These are phyloP conservation scores for Selenia dentaria DNA, from an alignment of 2,888 invertebrate species.

Conservation along the genomic window DNA sequence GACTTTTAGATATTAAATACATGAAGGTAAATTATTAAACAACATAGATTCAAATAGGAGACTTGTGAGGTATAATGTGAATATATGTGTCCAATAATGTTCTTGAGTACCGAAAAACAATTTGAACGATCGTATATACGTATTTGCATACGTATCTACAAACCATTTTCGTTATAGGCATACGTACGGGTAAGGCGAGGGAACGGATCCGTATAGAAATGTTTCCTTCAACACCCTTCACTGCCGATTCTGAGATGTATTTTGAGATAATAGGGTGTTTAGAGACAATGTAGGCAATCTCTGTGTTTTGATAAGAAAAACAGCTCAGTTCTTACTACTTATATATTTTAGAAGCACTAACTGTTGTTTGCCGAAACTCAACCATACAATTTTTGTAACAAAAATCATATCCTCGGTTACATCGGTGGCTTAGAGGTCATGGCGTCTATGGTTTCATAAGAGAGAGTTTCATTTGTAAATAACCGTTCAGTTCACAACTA, in stretches of 20 bases:
- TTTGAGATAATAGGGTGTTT: constrained; percentile 24
- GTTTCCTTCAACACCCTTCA: constrained; percentile 47
- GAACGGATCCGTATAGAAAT: constrained; percentile 26
- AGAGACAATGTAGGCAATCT: constrained; percentile 20
- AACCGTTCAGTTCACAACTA: no score
- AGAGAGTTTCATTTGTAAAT: no score
- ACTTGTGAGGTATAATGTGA: constrained; percentile 35
- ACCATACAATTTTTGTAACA: no score
- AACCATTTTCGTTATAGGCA: constrained; percentile 52
- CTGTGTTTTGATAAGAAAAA: constrained; percentile 12
- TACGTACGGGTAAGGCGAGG: constrained; percentile 7
- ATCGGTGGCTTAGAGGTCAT: no score
- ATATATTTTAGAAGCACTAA: no score
- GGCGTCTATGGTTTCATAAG: no score
- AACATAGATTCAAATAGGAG: constrained; percentile 35
- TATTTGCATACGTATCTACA: constrained; percentile 50
- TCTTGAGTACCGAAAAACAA: constrained; percentile 42
- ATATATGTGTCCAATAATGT: constrained; percentile 37
- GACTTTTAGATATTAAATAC: no score
- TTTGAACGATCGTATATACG: constrained; percentile 47
- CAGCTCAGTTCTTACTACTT: not conserved
- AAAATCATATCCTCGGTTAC: no score
- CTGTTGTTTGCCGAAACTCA: no score
- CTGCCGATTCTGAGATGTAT: constrained; percentile 34
- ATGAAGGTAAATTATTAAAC: constrained; percentile 36